These are phyloP conservation scores for Coryphaenoides rupestris DNA, from an alignment of 2,113 vertebrate species.

Conservation along the genomic window DNA sequence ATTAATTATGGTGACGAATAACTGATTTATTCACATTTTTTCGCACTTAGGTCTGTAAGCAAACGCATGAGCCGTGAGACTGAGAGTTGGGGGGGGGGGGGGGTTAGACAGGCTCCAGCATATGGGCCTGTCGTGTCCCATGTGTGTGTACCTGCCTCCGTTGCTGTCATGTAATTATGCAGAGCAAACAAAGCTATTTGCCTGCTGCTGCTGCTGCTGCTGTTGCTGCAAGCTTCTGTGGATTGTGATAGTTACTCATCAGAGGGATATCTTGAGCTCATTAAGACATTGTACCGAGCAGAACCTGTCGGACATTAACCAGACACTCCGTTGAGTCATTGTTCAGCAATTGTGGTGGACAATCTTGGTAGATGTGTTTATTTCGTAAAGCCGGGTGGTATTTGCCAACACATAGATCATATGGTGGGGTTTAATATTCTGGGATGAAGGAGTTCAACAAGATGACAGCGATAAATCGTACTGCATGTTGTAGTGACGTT, in stretches of 20 bases:
- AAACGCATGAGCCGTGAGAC: conserved; percentile 43
- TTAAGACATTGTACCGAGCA: conserved; percentile 53
- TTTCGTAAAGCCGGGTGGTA: conserved; percentile 13
- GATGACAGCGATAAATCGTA: conserved; percentile 24
- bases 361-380: conserved; percentile 23
- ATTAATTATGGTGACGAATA: conserved; percentile 44
- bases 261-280: conserved; percentile 53
- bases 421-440: background rate
- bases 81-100: conserved; percentile 52
- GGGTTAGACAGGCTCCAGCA: conserved; percentile 68
- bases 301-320: conserved; percentile 39
- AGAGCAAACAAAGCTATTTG: conserved; percentile 72
- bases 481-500: background rate
- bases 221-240: conserved; percentile 57
- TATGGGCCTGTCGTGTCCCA: conserved; percentile 70
- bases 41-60: conserved; percentile 30
- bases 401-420: conserved; percentile 1
- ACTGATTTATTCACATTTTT: conserved; percentile 26
- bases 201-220: conserved; percentile 47
- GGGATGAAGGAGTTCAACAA: conserved; percentile 17
- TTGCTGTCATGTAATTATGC: conserved; percentile 74
- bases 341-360: conserved; percentile 25
- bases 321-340: conserved; percentile 33
- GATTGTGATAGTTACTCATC: conserved; percentile 64
- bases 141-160: conserved; percentile 70